Percentiles rank a stretch among this genome's conserved stretches.
Conservation (phyloP, 2,888 invertebrate species). For the Taenaris catops region DNA sequence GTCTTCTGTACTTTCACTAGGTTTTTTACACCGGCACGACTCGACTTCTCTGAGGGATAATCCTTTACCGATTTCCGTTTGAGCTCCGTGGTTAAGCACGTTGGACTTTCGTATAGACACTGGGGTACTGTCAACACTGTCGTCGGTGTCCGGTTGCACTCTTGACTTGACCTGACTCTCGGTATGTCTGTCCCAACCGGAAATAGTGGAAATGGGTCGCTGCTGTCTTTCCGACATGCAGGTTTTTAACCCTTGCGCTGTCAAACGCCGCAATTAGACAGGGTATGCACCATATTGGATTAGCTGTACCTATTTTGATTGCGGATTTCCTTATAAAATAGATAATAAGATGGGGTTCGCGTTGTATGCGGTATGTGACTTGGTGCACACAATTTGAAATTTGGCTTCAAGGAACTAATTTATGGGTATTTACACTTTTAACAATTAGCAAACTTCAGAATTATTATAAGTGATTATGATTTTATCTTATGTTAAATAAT, state of each 20-base stretch:
- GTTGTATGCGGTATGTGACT: not conserved
- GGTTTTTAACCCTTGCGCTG: constrained; percentile 53
- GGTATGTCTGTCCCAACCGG: constrained; percentile 91
- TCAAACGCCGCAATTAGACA: constrained; percentile 47
- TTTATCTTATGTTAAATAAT: no score
- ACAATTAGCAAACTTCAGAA: no score
- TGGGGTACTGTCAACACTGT: constrained; percentile 38
- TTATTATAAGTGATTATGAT: no score
- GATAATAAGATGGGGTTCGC: constrained; percentile 1
- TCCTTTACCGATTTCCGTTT: constrained; percentile 69
- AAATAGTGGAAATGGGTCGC: constrained; percentile 96
- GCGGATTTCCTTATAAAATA: constrained; percentile 17
- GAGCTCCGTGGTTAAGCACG: constrained; percentile 63
- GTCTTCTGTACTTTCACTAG: constrained; percentile 32
- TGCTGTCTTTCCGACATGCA: constrained; percentile 95
- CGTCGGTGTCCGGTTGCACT: constrained; percentile 35
- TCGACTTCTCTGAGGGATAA: constrained; percentile 64
- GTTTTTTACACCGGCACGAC: constrained; percentile 51
- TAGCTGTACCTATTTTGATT: constrained; percentile 31
- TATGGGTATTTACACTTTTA: no score
- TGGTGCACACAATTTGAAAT: no score
- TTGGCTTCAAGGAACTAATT: no score
- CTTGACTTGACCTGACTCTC: constrained; percentile 31
- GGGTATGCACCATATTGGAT: constrained; percentile 29
- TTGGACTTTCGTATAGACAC: constrained; percentile 39